Conservation (phyloP, 2,888 invertebrate genomes). For the Scaptomyza tumidula region DNA sequence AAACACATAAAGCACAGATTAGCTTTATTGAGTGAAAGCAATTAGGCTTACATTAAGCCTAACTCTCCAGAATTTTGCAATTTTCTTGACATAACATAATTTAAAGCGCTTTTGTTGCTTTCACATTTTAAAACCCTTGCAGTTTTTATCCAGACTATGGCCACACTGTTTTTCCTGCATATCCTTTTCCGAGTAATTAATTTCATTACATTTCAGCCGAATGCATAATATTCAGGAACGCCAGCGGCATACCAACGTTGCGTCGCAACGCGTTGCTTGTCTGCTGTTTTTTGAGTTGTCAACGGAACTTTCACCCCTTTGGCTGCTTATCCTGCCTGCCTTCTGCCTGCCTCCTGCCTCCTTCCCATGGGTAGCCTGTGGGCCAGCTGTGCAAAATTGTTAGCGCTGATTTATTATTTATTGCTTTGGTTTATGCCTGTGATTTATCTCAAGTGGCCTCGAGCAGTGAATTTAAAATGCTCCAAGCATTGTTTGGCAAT, state of each 20-base stretch:
- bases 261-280: conserved; percentile 10
- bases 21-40: conserved; percentile 29
- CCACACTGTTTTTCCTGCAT: conserved; percentile 28
- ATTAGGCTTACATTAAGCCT: conserved; percentile 3
- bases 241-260: conserved; percentile 11
- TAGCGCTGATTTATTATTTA: conserved; percentile 75
- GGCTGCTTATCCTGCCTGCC: neutral
- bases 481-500: conserved; percentile 45
- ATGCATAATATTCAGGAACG: conserved; percentile 61
- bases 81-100: neutral
- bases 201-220: conserved; percentile 63
- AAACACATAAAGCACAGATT: conserved; percentile 5
- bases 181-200: conserved; percentile 64
- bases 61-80: neutral
- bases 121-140: neutral
- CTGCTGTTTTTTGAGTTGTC: conserved; percentile 49
- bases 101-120: neutral
- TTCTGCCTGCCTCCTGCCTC: neutral
- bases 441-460: conserved; percentile 62
- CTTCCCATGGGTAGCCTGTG: conserved; percentile 4
- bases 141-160: conserved; percentile 5
- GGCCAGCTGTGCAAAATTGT: conserved; percentile 66
- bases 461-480: conserved; percentile 46
- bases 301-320: conserved; percentile 34
- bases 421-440: conserved; percentile 64